Evolutionary conservation across 1,140 invertebrate species (phyloP).

Genomic region (Penaeus japonicus): DNA sequence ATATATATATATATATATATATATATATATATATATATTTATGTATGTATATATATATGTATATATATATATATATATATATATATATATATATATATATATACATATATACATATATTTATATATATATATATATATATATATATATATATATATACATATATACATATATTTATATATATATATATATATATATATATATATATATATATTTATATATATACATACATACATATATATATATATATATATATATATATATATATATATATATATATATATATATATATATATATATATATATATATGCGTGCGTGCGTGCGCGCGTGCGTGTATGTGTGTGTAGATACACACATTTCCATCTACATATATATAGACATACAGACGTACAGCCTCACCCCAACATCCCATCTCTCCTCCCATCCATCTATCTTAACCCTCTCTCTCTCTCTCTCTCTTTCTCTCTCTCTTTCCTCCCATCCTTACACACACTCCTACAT

Average conservation of each 20-base stretch:
- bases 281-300: background rate
- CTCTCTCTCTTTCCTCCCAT: too few species aligned
- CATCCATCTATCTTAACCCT: too few species aligned
- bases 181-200: too few species aligned
- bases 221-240: background rate
- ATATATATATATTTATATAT: background rate
- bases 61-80: background rate
- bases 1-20: background rate
- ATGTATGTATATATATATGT: background rate
- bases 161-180: background rate
- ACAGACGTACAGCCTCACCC: too few species aligned
- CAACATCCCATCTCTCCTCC: too few species aligned
- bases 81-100: background rate
- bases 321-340: background rate
- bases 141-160: background rate
- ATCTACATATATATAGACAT: background rate
- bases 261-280: background rate
- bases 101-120: background rate
- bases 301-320: background rate
- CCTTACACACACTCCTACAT: too few species aligned
- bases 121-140: background rate
- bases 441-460: too few species aligned
- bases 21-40: background rate
- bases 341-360: background rate
- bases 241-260: background rate